These are phyloP conservation scores for Listronotus oregonensis DNA, from an alignment of 1,140 invertebrate genomes.

Conservation along the genomic window DNA sequence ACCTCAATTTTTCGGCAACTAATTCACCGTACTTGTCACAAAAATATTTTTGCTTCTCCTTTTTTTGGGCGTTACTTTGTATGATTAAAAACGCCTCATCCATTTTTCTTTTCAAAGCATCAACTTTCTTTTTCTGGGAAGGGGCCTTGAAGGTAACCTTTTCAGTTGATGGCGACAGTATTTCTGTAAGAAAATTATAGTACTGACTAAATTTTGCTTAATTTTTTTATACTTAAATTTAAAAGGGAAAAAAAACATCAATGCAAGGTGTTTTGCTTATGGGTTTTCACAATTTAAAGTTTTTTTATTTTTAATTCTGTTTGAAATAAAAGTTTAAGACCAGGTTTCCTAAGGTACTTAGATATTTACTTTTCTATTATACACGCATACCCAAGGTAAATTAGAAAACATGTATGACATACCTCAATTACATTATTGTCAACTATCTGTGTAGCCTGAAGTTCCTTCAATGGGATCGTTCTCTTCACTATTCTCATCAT, in stretches of 20 bases:
- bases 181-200: neutral
- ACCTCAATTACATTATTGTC: neutral
- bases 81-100: neutral
- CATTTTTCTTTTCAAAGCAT: neutral
- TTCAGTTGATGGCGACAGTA: neutral
- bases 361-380: neutral
- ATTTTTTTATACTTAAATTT: too few relatives aligned
- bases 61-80: neutral
- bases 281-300: too few relatives aligned
- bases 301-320: neutral
- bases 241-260: too few relatives aligned
- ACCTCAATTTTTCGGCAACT: neutral
- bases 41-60: neutral
- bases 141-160: neutral
- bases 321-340: too few relatives aligned
- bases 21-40: neutral
- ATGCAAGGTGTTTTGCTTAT: too few relatives aligned
- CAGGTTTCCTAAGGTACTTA: too few relatives aligned
- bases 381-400: too few relatives aligned
- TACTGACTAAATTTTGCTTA: neutral
- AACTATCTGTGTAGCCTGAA: neutral
- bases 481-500: neutral
- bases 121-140: neutral
- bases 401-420: too few relatives aligned
- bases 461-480: neutral